These are phyloP conservation scores for Drosophila teissieri DNA, from an alignment of 1,140 invertebrate species.

Conservation along the genomic window DNA sequence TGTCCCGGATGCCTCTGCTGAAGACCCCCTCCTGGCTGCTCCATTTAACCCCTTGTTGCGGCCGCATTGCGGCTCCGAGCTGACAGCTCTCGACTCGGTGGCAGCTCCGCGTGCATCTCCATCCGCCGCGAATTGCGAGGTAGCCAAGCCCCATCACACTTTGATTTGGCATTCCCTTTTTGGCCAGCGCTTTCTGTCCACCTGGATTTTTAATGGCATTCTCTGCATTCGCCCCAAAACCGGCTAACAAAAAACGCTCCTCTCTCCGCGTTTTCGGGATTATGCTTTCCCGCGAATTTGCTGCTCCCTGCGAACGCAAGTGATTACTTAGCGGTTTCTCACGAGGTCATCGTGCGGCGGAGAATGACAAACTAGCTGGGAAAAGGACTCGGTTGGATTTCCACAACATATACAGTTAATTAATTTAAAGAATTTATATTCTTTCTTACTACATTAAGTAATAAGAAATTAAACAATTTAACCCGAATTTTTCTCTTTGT, in stretches of 20 bases:
- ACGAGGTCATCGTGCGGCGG: constrained; percentile 23
- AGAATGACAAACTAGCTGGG: constrained; percentile 55
- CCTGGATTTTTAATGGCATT: constrained; percentile 66
- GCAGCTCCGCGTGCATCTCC: constrained; percentile 22
- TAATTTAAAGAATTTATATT: background rate
- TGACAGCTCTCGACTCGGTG: constrained; percentile 35
- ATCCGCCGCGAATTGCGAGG: constrained; percentile 14
- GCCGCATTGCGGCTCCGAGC: constrained; percentile 65
- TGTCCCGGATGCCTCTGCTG: background rate
- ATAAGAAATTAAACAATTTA: too few relatives aligned
- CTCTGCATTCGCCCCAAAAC: constrained; percentile 36
- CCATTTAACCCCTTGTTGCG: constrained; percentile 34
- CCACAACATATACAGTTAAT: background rate
- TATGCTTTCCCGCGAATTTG: background rate
- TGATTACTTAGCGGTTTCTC: constrained; percentile 62
- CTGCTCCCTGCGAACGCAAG: constrained; percentile 29
- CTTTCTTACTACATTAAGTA: background rate
- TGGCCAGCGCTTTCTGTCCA: constrained; percentile 25
- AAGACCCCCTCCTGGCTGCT: background rate
- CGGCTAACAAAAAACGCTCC: constrained; percentile 6
- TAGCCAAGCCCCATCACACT: constrained; percentile 53
- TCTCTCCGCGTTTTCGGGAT: background rate
- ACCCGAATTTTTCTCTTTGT: too few relatives aligned
- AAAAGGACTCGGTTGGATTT: background rate
- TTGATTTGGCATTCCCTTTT: constrained; percentile 80